Percentiles rank a stretch among this genome's conserved stretches.
These are phyloP conservation scores for Drosophila biarmipes DNA, from an alignment of 1,140 invertebrate species.

Conservation along the genomic window DNA sequence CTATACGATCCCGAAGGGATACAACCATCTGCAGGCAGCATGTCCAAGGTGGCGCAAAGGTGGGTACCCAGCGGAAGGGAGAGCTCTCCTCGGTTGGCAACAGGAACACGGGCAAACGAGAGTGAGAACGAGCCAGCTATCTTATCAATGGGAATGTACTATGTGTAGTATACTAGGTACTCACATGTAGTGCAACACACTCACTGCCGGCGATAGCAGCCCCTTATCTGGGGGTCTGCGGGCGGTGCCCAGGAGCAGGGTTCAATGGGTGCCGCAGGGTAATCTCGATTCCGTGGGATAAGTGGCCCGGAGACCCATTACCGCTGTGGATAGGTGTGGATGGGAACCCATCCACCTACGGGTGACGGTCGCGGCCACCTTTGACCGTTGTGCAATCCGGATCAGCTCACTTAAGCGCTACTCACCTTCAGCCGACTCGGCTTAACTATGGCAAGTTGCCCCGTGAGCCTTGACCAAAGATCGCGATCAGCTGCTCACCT, in stretches of 20 bases:
- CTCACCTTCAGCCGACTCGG: slow-evolving; percentile 9
- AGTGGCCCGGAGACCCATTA: neutral
- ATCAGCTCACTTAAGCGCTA: slow-evolving; percentile 7
- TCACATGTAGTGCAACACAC: neutral
- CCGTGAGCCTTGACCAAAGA: slow-evolving; percentile 3
- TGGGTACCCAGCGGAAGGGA: slow-evolving; percentile 4
- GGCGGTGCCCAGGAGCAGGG: slow-evolving; percentile 15
- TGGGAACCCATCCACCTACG: neutral
- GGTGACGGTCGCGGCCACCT: neutral
- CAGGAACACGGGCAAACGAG: neutral
- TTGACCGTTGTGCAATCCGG: slow-evolving; percentile 15
- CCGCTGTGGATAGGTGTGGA: too few species aligned
- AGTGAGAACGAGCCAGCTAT: slow-evolving; percentile 1
- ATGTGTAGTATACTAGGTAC: too few species aligned
- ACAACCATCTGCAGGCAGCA: neutral
- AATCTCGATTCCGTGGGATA: neutral
- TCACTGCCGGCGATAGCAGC: neutral
- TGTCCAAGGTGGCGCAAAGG: slow-evolving; percentile 44
- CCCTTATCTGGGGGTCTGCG: slow-evolving; percentile 6
- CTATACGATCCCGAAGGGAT: neutral
- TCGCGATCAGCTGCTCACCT: neutral
- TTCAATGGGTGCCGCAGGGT: slow-evolving; percentile 1
- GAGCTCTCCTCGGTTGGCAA: slow-evolving; percentile 34
- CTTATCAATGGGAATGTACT: slow-evolving; percentile 22
- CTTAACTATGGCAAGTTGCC: slow-evolving; percentile 9